Evolutionary conservation across 2,797 vertebrate genomes (phyloP), one percentile per base, ranked within the genome.

Genomic region (Taenioides sp.): DNA sequence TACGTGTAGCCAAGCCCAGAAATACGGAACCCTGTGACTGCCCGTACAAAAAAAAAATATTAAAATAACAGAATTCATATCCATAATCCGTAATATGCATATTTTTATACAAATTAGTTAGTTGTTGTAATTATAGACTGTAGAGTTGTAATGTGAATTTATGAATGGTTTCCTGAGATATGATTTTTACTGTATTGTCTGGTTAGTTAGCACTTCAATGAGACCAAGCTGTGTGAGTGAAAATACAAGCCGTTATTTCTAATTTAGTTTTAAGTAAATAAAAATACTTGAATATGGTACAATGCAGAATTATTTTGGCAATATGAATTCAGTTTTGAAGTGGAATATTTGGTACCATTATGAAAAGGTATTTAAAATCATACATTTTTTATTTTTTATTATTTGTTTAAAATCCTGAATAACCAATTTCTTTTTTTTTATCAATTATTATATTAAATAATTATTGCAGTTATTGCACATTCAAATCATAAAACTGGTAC

Each of bases 111-210:
- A 52, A 61, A 34, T 17, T 27, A 1, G 52, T 22, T 74, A 73
- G 58, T 37, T 37, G 34, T 31, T 27, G 25, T 34, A 34, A 34
- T 5, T 1, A 3, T 10, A 37, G 34, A 37, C 9, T 37, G 34
- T 37, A 10, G 10, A 37, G 34, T 62, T 73, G 25, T 69, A 43
- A 14, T 18, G 71, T 12, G 68, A 40, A 80, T 68, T 70, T 61
- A 47, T 77, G 69, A 63, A 78, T 79, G 78, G 67, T 82, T 84
- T 88, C 89, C 89, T 89, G 89, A 92, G 90, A 87, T 86, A 74
- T 77, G 70, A 65, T 47, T 74, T 34, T 11, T 74, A 74, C 16
- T 72, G 81, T 75, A 74, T 20, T 72, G 80, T 79, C 62, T 73
- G 58, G 68, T 72, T 72, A 70, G 40, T 74, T 74, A 73, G 72